Conservation (phyloP, 2,888 invertebrate species). For the Sycophila texana region DNA sequence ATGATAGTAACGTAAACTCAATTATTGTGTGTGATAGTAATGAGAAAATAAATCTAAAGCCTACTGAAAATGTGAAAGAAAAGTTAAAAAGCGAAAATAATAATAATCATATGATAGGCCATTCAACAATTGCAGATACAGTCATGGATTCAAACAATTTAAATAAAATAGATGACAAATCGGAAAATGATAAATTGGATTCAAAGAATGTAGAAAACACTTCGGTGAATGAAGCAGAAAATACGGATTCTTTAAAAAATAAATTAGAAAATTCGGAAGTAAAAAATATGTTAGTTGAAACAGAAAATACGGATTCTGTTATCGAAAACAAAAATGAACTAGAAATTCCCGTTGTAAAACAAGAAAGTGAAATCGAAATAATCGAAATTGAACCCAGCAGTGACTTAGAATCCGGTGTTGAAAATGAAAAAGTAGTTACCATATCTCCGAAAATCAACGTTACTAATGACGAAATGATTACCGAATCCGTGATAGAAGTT, state of each 20-base stretch:
- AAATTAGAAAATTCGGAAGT: background rate
- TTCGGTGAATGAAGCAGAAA: background rate
- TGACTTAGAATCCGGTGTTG: background rate
- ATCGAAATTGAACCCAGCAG: background rate
- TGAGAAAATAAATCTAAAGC: background rate
- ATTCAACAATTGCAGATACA: background rate
- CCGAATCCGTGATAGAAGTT: no score
- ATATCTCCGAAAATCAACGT: no score
- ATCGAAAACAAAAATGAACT: background rate
- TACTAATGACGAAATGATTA: no score
- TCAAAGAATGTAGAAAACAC: background rate
- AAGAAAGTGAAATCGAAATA: background rate
- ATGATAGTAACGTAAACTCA: background rate
- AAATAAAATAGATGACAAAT: background rate
- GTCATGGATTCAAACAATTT: background rate
- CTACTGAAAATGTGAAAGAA: background rate
- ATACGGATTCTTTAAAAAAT: background rate
- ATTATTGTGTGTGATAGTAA: background rate
- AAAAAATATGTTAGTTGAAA: background rate
- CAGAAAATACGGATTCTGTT: background rate
- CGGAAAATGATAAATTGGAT: background rate
- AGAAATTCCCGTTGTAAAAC: background rate
- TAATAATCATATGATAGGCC: background rate
- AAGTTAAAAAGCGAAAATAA: slow-evolving; percentile 2
- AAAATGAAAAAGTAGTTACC: no score